phyloP scores from a whole-genome alignment of 2,888 invertebrate genomes.

The Ochlodes sylvanus region DNA sequence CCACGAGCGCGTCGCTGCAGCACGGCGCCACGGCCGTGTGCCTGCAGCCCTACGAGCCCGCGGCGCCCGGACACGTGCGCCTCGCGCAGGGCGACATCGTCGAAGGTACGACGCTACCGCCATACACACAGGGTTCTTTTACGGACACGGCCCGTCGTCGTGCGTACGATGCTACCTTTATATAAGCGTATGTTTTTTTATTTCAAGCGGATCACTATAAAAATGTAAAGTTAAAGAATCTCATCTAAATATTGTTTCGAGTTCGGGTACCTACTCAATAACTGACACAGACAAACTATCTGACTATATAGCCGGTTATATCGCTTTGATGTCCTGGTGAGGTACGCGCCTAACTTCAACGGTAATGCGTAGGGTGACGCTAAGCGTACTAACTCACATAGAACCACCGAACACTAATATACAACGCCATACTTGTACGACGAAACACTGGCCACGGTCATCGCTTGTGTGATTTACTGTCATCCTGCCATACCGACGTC shows the following conservation, averaged over 20 bases:
- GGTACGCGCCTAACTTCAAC: no score
- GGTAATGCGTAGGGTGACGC: not conserved
- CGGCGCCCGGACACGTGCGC: constrained; percentile 90
- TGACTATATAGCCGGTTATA: no score
- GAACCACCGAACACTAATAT: constrained; percentile 4
- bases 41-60: constrained; percentile 89
- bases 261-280: no score
- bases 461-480: constrained; percentile 22
- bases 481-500: constrained; percentile 6
- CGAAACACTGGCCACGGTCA: constrained; percentile 3
- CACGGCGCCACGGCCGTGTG: constrained; percentile 93
- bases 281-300: no score
- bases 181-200: no score
- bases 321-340: no score
- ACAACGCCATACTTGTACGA: not conserved
- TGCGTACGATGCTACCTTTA: no score
- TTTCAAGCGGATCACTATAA: no score
- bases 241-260: no score
- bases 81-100: constrained; percentile 96
- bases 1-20: constrained; percentile 90
- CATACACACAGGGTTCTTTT: no score
- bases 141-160: no score
- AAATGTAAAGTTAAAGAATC: no score
- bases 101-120: constrained; percentile 86
- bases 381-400: constrained; percentile 15